Evolutionary conservation across 2,113 vertebrate species (phyloP).

Genomic region (Willisornis vidua): DNA sequence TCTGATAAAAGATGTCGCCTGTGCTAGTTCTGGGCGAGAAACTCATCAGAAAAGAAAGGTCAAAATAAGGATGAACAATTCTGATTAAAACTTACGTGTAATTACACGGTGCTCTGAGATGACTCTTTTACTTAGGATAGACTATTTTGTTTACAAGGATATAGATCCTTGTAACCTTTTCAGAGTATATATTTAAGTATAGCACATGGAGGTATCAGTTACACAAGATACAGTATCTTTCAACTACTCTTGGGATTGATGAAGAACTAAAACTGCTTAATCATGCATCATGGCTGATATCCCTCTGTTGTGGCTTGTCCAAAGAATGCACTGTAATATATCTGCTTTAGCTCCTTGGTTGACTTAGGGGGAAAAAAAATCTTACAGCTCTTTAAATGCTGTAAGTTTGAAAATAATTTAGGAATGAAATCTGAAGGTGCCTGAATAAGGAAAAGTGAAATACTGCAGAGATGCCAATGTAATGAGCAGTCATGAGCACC

Average conservation of each 20-base stretch:
- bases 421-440: not conserved
- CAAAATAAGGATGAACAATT: not conserved
- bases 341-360: not conserved
- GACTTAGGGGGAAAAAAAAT: not conserved
- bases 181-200: not conserved
- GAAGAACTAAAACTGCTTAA: not conserved
- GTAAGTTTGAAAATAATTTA: not conserved
- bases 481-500: not conserved
- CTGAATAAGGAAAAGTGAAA: not conserved
- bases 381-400: not conserved
- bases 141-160: not conserved
- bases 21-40: not conserved
- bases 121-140: not conserved
- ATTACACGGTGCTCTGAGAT: not conserved
- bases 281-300: not conserved
- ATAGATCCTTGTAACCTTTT: not conserved
- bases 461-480: not conserved
- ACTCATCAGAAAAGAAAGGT: not conserved
- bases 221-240: not conserved
- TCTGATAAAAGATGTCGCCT: not conserved
- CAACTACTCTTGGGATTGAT: not conserved
- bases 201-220: not conserved
- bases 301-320: not conserved
- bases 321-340: not conserved
- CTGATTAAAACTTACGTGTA: not conserved